Evolutionary conservation across 2,113 vertebrate genomes (phyloP).

Genomic region (Steatornis caripensis): DNA sequence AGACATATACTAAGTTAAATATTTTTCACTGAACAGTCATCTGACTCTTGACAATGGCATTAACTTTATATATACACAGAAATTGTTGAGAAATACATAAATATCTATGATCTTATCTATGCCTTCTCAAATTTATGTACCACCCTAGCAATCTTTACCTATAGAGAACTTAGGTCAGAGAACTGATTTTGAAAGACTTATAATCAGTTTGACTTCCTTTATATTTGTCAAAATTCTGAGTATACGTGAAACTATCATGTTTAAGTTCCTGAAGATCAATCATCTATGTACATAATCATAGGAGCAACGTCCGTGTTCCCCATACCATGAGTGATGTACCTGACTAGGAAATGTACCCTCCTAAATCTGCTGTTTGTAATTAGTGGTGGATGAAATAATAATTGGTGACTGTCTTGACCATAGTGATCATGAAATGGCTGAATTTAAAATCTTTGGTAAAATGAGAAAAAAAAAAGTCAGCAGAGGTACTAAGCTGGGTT

Average conservation of each 20-base stretch:
- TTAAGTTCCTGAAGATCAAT: background rate
- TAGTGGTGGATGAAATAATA: background rate
- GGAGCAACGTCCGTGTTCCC: background rate
- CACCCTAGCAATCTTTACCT: background rate
- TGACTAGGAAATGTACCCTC: background rate
- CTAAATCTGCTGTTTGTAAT: background rate
- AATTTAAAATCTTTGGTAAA: background rate
- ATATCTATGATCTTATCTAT: background rate
- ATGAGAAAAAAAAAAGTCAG: background rate
- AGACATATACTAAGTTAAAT: background rate
- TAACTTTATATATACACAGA: background rate
- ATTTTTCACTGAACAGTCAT: background rate
- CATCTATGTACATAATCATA: background rate
- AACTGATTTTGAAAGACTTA: background rate
- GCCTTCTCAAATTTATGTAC: background rate
- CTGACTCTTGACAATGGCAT: background rate
- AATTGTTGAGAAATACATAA: background rate
- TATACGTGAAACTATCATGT: background rate
- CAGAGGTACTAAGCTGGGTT: background rate
- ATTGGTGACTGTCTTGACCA: background rate
- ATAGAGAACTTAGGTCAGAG: background rate
- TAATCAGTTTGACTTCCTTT: background rate
- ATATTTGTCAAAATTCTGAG: background rate
- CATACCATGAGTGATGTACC: background rate
- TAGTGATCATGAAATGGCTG: background rate